phyloP scores from a whole-genome alignment of 2,888 invertebrate species.

The Abscondita cerata region DNA sequence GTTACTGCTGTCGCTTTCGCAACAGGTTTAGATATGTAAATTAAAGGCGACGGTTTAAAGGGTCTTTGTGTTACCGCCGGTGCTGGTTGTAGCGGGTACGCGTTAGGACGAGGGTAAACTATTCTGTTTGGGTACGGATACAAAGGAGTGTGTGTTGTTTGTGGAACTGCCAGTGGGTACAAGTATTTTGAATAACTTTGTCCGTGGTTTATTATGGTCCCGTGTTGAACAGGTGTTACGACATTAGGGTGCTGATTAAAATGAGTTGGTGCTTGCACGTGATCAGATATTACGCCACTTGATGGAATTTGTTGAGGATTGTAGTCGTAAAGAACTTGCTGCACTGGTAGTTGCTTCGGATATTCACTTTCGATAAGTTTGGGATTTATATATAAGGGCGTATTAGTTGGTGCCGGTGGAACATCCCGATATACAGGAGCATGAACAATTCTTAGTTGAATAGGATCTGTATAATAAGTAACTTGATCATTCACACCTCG shows the following conservation, averaged over 20 bases:
- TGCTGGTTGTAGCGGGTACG: slow-evolving; percentile 6
- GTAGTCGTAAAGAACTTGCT: slow-evolving; percentile 52
- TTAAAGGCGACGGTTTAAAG: slow-evolving; percentile 22
- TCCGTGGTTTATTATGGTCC: slow-evolving; percentile 35
- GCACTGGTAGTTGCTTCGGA: slow-evolving; percentile 49
- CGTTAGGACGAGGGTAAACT: slow-evolving; percentile 6
- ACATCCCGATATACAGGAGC: slow-evolving; percentile 19
- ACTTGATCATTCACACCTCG: slow-evolving; percentile 32
- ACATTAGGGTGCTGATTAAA: slow-evolving; percentile 19
- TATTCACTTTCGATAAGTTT: slow-evolving; percentile 38
- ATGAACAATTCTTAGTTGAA: slow-evolving; percentile 16
- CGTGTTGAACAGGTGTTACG: slow-evolving; percentile 35
- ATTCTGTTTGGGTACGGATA: slow-evolving; percentile 30
- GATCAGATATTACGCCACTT: neutral
- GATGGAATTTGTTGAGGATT: slow-evolving; percentile 12
- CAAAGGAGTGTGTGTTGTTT: slow-evolving; percentile 22
- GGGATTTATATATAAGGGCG: slow-evolving; percentile 3
- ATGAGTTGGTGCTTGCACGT: slow-evolving; percentile 3
- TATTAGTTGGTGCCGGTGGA: neutral
- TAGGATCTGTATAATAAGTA: slow-evolving; percentile 27
- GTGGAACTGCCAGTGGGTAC: slow-evolving; percentile 19
- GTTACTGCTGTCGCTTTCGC: slow-evolving; percentile 14
- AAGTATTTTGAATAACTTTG: slow-evolving; percentile 25
- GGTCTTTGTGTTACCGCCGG: slow-evolving; percentile 20
- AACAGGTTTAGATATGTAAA: slow-evolving; percentile 3